Evolutionary conservation across 2,113 vertebrate species (phyloP), one percentile per base, ranked within the genome.

Genomic region (Synchiropus splendidus): DNA sequence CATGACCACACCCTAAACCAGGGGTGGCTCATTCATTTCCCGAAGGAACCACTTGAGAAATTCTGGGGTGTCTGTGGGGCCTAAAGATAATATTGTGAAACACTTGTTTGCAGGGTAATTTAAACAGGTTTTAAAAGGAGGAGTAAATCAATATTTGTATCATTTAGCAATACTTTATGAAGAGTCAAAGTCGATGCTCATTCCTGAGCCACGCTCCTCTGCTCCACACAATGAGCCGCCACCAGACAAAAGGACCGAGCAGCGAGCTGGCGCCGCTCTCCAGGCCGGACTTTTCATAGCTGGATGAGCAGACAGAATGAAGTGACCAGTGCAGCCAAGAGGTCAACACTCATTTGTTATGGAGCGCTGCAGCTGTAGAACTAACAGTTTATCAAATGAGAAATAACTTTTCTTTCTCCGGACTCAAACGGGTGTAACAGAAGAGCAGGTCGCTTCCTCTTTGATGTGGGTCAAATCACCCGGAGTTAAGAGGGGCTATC

Each of bases 301-400:
- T 87, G 87, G 81, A 9, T 87, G 81, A 86, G 56, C 84, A 86
- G 49, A 75, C 62, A 88, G 76, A 92, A 90, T 89, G 81, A 79
- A 64, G 34, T 74, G 40, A 66, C 32, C 36, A 55, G 52, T 17
- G 45, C 58, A 45, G 65, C 39, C 12, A 9, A 44, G 48, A 45
- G 59, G 54, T 75, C 51, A 75, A 38, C 53, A 43, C 21, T 39
- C 41, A 46, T 42, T 53, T 30, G 21, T 49, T 42, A 14, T 55
- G 36, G 14, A n/a, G 31, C 42, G 21, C 6, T n/a, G n/a, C n/a
- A n/a, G n/a, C 13, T n/a, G 14, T 12, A 6, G 12, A 38, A 34
- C 18, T 10, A 27, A 14, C 31, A 27, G 16, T 31, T n/a, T 39
- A 2, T 38, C 16, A 32, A 6, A 14, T 6, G 4, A 14, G 34